These are phyloP conservation scores for Epiperipatus broadwayi DNA, from an alignment of 2,888 invertebrate genomes.

Conservation along the genomic window DNA sequence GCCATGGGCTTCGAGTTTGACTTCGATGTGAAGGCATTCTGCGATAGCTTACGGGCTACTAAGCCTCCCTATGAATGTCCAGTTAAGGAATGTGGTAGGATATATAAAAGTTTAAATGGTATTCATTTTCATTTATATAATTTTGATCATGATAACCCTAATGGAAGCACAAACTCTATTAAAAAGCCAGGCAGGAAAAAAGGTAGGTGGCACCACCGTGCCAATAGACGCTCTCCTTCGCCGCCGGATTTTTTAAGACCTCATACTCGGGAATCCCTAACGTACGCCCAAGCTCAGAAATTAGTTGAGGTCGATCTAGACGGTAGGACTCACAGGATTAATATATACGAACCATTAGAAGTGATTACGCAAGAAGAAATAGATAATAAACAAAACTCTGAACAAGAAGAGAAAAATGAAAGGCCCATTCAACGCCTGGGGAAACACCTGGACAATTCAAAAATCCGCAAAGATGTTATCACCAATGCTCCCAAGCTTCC, in stretches of 20 bases:
- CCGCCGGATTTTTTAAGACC: constrained; percentile 28
- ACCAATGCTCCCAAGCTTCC: constrained; percentile 39
- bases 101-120: constrained; percentile 66
- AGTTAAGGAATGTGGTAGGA: constrained; percentile 58
- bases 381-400: constrained; percentile 14
- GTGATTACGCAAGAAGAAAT: constrained; percentile 21
- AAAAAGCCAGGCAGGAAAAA: too few relatives aligned
- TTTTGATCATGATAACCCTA: constrained; percentile 54
- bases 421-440: too few relatives aligned
- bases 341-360: constrained; percentile 32
- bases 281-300: constrained; percentile 64
- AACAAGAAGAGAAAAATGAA: too few relatives aligned
- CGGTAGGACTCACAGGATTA: constrained; percentile 46
- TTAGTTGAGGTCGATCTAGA: constrained; percentile 70
- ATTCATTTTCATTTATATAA: constrained; percentile 66
- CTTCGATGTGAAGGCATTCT: constrained; percentile 67
- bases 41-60: constrained; percentile 56
- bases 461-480: constrained; percentile 18
- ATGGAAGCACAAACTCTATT: constrained; percentile 18
- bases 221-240: constrained; percentile 24
- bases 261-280: constrained; percentile 43
- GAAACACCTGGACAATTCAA: constrained; percentile 17
- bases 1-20: too few relatives aligned
- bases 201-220: constrained; percentile 24
- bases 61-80: constrained; percentile 75